Evolutionary conservation across 2,888 invertebrate species (phyloP).

Genomic region (Mythimna pallens): DNA sequence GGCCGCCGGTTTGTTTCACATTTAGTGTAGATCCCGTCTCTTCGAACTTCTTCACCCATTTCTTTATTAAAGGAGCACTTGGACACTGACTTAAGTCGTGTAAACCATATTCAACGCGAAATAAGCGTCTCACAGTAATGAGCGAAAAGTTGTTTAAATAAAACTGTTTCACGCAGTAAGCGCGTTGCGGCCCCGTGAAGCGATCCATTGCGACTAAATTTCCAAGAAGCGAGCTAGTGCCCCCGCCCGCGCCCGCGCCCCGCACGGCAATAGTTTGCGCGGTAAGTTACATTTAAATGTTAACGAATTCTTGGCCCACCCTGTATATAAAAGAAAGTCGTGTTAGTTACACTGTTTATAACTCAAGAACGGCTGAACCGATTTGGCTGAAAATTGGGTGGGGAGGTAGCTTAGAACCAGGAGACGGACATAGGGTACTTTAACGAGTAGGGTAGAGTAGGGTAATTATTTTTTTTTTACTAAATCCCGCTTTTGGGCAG

Average conservation of each 20-base stretch:
- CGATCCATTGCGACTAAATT: slow-evolving; percentile 56
- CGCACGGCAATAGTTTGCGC: slow-evolving; percentile 3
- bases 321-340: too few species aligned
- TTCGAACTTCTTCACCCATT: slow-evolving; percentile 39
- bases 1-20: slow-evolving; percentile 51
- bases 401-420: too few species aligned
- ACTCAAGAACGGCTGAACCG: too few species aligned
- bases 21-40: slow-evolving; percentile 54
- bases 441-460: too few species aligned
- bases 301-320: slow-evolving; percentile 9
- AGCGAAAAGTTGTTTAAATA: slow-evolving; percentile 55
- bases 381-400: too few species aligned
- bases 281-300: slow-evolving; percentile 1
- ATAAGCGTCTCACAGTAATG: slow-evolving; percentile 37
- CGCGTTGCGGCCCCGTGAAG: slow-evolving; percentile 57
- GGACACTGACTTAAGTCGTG: slow-evolving; percentile 31
- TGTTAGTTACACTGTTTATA: too few species aligned
- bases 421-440: too few species aligned
- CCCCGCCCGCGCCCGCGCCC: neutral
- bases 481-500: too few species aligned
- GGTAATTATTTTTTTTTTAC: too few species aligned
- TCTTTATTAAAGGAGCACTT: slow-evolving; percentile 29
- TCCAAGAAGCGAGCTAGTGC: slow-evolving; percentile 13
- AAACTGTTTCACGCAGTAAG: slow-evolving; percentile 55
- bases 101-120: slow-evolving; percentile 9